Percentiles rank a stretch among this genome's conserved stretches.
These are phyloP conservation scores for Actinopyga echinites DNA, from an alignment of 53 echinoderm and acorn worm genomes.

Conservation along the genomic window DNA sequence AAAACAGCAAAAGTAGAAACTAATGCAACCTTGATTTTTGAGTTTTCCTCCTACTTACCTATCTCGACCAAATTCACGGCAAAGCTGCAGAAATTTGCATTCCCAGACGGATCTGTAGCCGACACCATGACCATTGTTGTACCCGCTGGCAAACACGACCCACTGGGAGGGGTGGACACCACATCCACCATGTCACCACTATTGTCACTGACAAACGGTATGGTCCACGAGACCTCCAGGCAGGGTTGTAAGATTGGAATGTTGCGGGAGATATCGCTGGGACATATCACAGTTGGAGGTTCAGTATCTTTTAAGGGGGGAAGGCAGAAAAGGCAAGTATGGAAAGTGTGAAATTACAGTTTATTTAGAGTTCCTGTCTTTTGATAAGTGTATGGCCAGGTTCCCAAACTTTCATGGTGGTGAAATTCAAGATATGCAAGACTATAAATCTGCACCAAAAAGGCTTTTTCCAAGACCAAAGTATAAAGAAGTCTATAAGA, in stretches of 20 bases:
- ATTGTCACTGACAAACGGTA: constrained; percentile 7
- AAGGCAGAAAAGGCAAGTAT: too few species aligned
- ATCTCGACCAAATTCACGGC: not conserved
- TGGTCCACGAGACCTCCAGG: constrained; percentile 8
- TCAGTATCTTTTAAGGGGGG: not conserved
- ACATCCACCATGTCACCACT: not conserved
- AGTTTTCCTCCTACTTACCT: not conserved
- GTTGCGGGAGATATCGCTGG: not conserved
- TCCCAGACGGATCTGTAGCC: not conserved
- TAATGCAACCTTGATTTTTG: too few species aligned
- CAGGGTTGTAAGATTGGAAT: constrained; percentile 1
- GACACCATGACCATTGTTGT: not conserved
- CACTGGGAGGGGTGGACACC: not conserved
- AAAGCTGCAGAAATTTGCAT: not conserved
- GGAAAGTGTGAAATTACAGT: too few species aligned
- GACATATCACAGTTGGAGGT: constrained; percentile 21
- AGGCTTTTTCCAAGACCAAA: too few species aligned
- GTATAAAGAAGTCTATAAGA: too few species aligned
- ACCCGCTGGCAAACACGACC: not conserved
- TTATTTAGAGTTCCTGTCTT: too few species aligned
- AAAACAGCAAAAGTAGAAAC: too few species aligned
- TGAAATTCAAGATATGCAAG: too few species aligned
- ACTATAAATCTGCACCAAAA: too few species aligned
- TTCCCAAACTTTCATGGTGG: too few species aligned
- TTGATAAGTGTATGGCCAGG: too few species aligned